These are phyloP conservation scores for Hermatobates lingyangjiaoensis DNA, from an alignment of 1,140 invertebrate species.

Conservation along the genomic window DNA sequence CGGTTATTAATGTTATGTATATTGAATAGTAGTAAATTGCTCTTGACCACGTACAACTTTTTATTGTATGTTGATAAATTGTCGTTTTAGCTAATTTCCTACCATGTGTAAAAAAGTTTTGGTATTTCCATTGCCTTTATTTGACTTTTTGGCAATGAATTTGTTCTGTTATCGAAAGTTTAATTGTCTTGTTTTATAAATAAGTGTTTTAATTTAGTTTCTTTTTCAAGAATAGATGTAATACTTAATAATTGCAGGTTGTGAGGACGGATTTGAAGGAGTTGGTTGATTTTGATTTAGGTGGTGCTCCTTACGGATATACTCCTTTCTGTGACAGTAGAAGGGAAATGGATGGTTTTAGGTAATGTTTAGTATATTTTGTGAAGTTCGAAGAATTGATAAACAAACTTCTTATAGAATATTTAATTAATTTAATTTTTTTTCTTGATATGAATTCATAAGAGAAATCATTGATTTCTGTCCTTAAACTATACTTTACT, in stretches of 20 bases:
- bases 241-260: slow-evolving; percentile 50
- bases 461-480: background rate
- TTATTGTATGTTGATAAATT: too few species aligned
- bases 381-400: background rate
- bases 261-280: slow-evolving; percentile 94
- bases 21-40: too few species aligned
- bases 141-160: too few species aligned
- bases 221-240: too few species aligned
- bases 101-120: too few species aligned
- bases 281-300: slow-evolving; percentile 81
- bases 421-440: background rate
- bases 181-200: too few species aligned
- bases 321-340: slow-evolving; percentile 97
- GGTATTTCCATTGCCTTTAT: too few species aligned
- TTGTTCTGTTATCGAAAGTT: too few species aligned
- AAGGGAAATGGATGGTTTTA: slow-evolving; percentile 97
- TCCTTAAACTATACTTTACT: background rate
- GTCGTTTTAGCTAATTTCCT: too few species aligned
- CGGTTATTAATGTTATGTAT: too few species aligned
- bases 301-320: slow-evolving; percentile 96
- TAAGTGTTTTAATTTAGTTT: too few species aligned
- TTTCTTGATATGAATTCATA: background rate
- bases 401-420: background rate
- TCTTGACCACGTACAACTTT: too few species aligned
- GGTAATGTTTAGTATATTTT: slow-evolving; percentile 24